Evolutionary conservation across 2,113 vertebrate genomes (phyloP), one percentile per base, ranked within the genome.

Genomic region (Bubalus kerabau): DNA sequence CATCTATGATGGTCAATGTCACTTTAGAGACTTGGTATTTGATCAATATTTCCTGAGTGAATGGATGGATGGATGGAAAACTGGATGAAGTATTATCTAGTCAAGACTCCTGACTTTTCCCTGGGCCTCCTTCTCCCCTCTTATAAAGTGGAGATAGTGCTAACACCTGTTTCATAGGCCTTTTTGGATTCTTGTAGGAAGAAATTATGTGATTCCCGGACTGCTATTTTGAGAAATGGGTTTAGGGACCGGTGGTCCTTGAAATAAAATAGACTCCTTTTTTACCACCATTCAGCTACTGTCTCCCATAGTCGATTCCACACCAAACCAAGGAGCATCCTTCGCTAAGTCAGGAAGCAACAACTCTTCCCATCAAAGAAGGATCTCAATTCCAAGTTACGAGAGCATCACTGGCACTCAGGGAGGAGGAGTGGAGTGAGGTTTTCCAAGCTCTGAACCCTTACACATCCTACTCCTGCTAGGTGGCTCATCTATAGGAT

Each of bases 371-470:
- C 40, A 5, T 19, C 19, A 32, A 32, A 71, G 40, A 36, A 83
- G 15, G 3, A 43, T 28, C 17, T 7, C 15, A 28, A 52, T 59
- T 23, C 62, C 19, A 3, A 76, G 24, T 43, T 43, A 26, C 24
- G 10, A 21, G 1, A 11, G 46, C 6, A 46, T 16, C 21, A n/a
- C 52, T 60, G 36, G 48, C 56, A 48, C 7, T 17, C 1, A 0
- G 52, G 28, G 32, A 56, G 52, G 6, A 19, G 12, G 30, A 32
- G 40, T 14, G 2, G 32, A 23, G 24, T 12, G 17, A 30, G 3
- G 60, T 16, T 57, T 54, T n/a, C 12, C 50, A n/a, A 86, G 12
- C 14, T 93, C 43, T 19, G 74, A 71, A 64, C 21, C 30, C 23
- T 46, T 24, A 26, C 11, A 62, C 40, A 23, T 24, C 23, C 6